Evolutionary conservation across 2,113 vertebrate genomes (phyloP).

Genomic region (Rafetus swinhoei): DNA sequence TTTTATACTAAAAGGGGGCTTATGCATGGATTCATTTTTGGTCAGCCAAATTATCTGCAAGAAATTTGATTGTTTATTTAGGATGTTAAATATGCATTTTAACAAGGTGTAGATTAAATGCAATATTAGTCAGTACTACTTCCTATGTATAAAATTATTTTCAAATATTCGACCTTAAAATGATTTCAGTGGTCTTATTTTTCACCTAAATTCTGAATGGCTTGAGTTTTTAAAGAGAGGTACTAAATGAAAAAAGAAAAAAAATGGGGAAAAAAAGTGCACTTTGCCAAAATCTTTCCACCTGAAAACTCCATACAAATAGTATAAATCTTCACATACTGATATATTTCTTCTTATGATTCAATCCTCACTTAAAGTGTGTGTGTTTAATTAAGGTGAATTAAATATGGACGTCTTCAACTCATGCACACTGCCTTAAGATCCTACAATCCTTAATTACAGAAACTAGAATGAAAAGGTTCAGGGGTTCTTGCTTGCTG

Average conservation of each 20-base stretch:
- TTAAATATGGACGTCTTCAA: not conserved
- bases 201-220: not conserved
- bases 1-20: not conserved
- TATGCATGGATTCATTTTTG: not conserved
- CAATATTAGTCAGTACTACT: not conserved
- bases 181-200: accelerated
- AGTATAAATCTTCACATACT: not conserved
- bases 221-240: not conserved
- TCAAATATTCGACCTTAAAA: not conserved
- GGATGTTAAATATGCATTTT: not conserved
- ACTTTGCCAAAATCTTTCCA: too few relatives aligned
- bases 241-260: accelerated
- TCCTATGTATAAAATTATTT: not conserved
- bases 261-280: not conserved
- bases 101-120: not conserved
- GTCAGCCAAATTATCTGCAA: not conserved
- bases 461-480: not conserved
- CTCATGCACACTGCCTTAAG: not conserved
- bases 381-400: accelerated
- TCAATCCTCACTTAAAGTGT: not conserved
- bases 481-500: not conserved
- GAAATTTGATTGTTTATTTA: not conserved
- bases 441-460: not conserved
- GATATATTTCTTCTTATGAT: not conserved
- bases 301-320: not conserved